Evolutionary conservation across 2,888 invertebrate species (phyloP), one percentile per base, ranked within the genome.

Genomic region (Sericinus montela): DNA sequence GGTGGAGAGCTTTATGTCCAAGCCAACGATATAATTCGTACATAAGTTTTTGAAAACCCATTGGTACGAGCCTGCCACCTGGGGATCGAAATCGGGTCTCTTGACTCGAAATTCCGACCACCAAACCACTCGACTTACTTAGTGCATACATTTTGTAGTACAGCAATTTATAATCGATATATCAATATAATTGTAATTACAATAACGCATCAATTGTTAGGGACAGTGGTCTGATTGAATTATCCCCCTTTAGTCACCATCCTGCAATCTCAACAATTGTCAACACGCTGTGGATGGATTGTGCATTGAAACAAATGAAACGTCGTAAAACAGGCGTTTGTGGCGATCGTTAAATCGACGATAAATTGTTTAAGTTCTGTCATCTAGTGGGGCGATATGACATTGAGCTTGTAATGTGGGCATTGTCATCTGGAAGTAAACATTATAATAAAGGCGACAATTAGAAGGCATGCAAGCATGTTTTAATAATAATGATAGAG

Each of bases 291-390:
- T 66, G 67, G 72, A 73, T 71, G 56, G 57, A 55, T 53, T 60
- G 62, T 65, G 70, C 74, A 81, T 84, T 84, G 83, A 85, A 83
- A 87, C 62, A 86, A 86, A 87, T 87, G 86, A 87, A 87, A 65
- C 65, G 55, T 85, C 86, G 77, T 86, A 85, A 86, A 86, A 75
- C 70, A 79, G 60, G 58, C 69, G 58, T 75, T 83, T 81, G 72
- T 54, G 42, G 40, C 15, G 67, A 67, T 80, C 84, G 82, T 86
- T 84, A 85, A 82, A 73, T 64, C 58, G 52, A 57, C 60, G 60
- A 72, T 77, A 76, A 61, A 60, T 59, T 58, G 59, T 42, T 48
- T 48, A 48, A 48, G 47, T 30, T 29, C 28, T 4, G 36, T 42
- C 47, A 19, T 42, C 41, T 48, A 48, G 36, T 42, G 42, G 47